phyloP scores from a whole-genome alignment of 2,797 vertebrate genomes.

The Picus viridis region DNA sequence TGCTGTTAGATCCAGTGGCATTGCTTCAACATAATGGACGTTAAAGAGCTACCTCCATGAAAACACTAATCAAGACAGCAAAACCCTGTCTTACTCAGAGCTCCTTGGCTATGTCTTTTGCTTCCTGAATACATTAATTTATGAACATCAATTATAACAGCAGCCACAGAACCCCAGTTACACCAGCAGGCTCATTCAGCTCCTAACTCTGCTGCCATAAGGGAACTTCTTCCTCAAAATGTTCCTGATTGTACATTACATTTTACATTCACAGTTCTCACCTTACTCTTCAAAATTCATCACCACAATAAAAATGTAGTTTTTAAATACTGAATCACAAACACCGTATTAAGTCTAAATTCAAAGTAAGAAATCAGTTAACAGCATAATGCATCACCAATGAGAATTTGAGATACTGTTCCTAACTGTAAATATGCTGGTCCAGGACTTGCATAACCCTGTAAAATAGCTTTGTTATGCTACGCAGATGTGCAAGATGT shows the following conservation, averaged over 20 bases:
- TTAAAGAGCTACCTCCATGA: background rate
- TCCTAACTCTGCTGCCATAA: background rate
- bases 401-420: background rate
- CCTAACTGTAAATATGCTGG: background rate
- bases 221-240: background rate
- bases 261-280: background rate
- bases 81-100: background rate
- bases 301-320: background rate
- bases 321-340: background rate
- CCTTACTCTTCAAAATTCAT: background rate
- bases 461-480: background rate
- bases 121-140: background rate
- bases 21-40: background rate
- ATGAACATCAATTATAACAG: background rate
- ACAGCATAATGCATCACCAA: background rate
- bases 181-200: background rate
- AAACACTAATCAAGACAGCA: background rate
- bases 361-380: background rate
- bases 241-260: background rate
- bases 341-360: background rate
- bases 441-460: accelerated
- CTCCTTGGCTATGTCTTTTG: background rate
- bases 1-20: background rate
- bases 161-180: background rate
- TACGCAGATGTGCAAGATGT: background rate